Evolutionary conservation across 2,797 vertebrate species (phyloP).

Genomic region (Lutra lutra): DNA sequence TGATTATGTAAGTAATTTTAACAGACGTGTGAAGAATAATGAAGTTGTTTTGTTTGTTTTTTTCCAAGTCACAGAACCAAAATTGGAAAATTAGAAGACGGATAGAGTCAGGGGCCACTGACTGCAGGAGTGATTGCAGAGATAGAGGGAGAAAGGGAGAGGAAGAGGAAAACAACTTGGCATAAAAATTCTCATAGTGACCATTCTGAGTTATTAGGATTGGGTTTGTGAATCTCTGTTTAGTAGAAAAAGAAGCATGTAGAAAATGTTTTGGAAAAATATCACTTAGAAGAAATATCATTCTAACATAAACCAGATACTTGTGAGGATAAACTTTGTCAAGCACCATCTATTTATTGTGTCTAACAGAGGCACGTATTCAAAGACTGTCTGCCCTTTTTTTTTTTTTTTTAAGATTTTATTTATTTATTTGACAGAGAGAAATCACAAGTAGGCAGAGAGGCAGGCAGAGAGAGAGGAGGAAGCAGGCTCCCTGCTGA

Average conservation of each 20-base stretch:
- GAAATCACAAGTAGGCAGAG: too few relatives aligned
- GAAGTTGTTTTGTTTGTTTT: neutral
- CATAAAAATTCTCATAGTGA: neutral
- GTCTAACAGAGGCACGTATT: neutral
- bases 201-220: neutral
- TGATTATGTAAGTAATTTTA: neutral
- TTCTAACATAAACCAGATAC: neutral
- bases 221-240: neutral
- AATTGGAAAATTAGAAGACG: neutral
- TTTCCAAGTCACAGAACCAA: neutral
- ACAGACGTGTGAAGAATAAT: neutral
- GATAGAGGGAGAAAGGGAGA: neutral
- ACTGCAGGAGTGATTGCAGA: neutral
- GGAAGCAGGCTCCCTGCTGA: too few relatives aligned
- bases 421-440: too few relatives aligned
- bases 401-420: too few relatives aligned
- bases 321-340: neutral
- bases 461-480: too few relatives aligned
- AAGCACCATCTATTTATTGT: neutral
- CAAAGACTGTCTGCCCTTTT: neutral
- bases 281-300: neutral
- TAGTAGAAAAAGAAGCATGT: neutral
- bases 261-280: neutral
- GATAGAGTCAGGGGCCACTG: neutral
- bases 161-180: neutral